These are phyloP conservation scores for Candidula unifasciata DNA, from an alignment of 2,888 invertebrate genomes.

Conservation along the genomic window DNA sequence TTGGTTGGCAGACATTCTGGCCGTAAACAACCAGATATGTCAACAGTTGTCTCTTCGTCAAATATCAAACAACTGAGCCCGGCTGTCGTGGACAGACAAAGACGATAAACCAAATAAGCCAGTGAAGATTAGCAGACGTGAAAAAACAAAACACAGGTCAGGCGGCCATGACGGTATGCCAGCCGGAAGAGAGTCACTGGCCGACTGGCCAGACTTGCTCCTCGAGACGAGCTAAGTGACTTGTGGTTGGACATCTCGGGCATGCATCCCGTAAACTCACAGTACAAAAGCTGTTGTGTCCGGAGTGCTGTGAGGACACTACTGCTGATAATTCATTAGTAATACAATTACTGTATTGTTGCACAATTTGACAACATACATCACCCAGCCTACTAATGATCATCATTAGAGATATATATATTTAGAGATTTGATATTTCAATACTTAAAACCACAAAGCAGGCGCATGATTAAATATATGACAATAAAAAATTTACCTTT, in stretches of 20 bases:
- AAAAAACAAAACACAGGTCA: not conserved
- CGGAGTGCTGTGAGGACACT: too few species aligned
- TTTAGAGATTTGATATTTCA: too few species aligned
- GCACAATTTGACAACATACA: too few species aligned
- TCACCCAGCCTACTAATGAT: too few species aligned
- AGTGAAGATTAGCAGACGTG: too few species aligned
- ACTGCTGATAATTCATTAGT: too few species aligned
- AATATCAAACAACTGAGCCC: not conserved
- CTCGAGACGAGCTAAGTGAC: too few species aligned
- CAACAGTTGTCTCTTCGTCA: not conserved
- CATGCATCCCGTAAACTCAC: not conserved
- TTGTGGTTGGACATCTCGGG: not conserved
- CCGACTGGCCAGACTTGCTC: not conserved
- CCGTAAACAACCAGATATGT: not conserved
- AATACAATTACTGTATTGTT: not conserved
- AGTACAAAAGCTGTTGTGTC: not conserved
- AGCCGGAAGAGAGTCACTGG: constrained; percentile 2
- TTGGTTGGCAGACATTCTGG: not conserved
- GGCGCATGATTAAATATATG: too few species aligned
- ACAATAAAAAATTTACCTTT: too few species aligned
- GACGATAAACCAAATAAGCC: too few species aligned
- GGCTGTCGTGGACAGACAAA: not conserved
- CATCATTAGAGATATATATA: too few species aligned
- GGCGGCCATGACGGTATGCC: not conserved
- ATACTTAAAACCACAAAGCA: too few species aligned